Evolutionary conservation across 2,888 invertebrate species (phyloP).

Genomic region (Catocala fraxini): DNA sequence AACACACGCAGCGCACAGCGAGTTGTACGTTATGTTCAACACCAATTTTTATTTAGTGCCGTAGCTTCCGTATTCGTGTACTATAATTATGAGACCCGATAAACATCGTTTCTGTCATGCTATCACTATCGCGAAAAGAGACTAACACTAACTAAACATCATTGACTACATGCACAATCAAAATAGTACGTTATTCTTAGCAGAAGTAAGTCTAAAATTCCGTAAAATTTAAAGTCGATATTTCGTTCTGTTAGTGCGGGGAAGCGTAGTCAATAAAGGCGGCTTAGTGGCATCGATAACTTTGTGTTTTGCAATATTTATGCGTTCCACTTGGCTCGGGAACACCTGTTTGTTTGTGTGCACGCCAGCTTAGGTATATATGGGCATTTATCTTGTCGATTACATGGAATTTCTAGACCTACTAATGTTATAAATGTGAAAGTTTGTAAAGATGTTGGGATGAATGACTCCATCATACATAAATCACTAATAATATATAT

Average conservation of each 20-base stretch:
- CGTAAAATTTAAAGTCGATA: slow-evolving; percentile 37
- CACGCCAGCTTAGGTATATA: slow-evolving; percentile 30
- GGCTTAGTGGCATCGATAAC: slow-evolving; percentile 84
- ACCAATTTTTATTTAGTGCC: slow-evolving; percentile 54
- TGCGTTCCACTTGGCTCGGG: slow-evolving; percentile 75
- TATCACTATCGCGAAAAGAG: slow-evolving; percentile 76
- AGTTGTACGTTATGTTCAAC: too few relatives aligned
- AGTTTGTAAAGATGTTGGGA: too few relatives aligned
- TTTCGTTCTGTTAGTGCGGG: slow-evolving; percentile 67
- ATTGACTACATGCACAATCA: slow-evolving; percentile 16
- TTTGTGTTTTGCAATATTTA: slow-evolving; percentile 83
- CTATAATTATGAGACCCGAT: slow-evolving; percentile 69
- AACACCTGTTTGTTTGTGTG: slow-evolving; percentile 70
- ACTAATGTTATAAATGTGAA: too few relatives aligned
- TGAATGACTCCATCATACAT: too few relatives aligned
- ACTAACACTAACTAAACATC: slow-evolving; percentile 62
- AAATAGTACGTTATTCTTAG: slow-evolving; percentile 47
- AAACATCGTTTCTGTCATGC: slow-evolving; percentile 70
- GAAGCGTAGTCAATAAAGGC: slow-evolving; percentile 77
- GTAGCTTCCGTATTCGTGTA: slow-evolving; percentile 57
- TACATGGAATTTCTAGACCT: slow-evolving; percentile 6
- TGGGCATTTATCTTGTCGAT: slow-evolving; percentile 38
- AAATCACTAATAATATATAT: too few relatives aligned
- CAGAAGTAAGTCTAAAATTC: slow-evolving; percentile 50
- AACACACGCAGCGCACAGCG: too few relatives aligned